Base-by-base conservation (phyloP, 2,888 invertebrate species). In the Stenurella melanura region DNA sequence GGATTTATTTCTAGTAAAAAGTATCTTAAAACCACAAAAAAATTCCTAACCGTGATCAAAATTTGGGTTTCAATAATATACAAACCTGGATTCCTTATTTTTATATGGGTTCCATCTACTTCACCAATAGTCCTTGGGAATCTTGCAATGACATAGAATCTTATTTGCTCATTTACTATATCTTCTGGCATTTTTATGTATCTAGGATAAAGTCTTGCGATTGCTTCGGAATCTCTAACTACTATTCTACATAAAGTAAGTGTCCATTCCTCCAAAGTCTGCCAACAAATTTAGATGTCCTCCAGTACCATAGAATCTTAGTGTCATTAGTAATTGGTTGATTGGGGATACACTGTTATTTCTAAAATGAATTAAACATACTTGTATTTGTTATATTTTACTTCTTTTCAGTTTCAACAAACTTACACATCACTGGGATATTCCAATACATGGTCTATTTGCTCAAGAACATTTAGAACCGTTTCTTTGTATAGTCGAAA, bases 51-150 rank as follows among this genome's bases (percentile, higher is more conserved):
- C 42, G 15, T 15, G 42, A 42, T 12, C 42, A 42, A 42, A 42
- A 10, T 9, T 67, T 3, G 21, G 21, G n/a, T n/a, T n/a, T n/a
- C n/a, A n/a, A n/a, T n/a, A 19, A 19, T 50, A 21, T 26, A 67
- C 54, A 19, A 9, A 34, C 57, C 69, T 34, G 57, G 57, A 57
- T 21, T 26, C 18, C 17, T 50, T 18, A 69, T 69, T 57, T 57
- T 69, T 57, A 69, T 69, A 17, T 70, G 60, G 11, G 70, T 70
- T 42, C 70, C 58, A 18, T 70, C 70, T 10, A 70, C n/a, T n/a
- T 30, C 56, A 12, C 58, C 38, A 42, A 70, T 60, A 19, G 19
- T 19, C 17, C 70, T 58, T 21, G 70, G 70, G 60, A 70, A 70
- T 21, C 60, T 56, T 19, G 60, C 58, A 38, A 70, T 42, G n/a